Base-by-base conservation (phyloP, 2,888 invertebrate species). In the Morpho helenor region DNA sequence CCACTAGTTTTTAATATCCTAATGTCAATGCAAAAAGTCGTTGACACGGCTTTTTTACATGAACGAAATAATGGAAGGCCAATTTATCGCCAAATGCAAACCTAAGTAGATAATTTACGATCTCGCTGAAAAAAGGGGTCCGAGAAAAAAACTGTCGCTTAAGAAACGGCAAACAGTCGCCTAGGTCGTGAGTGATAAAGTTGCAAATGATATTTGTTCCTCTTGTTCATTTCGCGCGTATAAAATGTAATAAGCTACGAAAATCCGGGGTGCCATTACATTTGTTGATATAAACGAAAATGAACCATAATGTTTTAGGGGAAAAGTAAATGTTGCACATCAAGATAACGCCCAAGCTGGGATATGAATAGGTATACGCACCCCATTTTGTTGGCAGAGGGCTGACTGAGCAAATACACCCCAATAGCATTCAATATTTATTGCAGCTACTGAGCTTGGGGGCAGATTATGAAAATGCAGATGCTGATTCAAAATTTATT, bases 181-280 rank as follows among this genome's bases (percentile, higher is more conserved):
- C 31, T 31, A 31, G 31, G 31, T 31, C 31, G 31, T 70, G 68
- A 68, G 71, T 67, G 71, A 82, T 85, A 87, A 77, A 80, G 84
- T 76, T 70, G 73, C 71, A 75, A 83, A 84, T 87, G 74, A 80
- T 76, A 75, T 80, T 77, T 75, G 71, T 43, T 51, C 70, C 76
- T 70, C 23, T 41, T 77, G 80, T 77, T 84, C 80, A 84, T 84
- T 87, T 84, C 84, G 82, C 82, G 85, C 82, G 81, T 79, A 79
- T 82, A 84, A 85, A 87, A 87, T 84, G 80, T 86, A 84, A 87
- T 87, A 87, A 87, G 84, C 77, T 78, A 79, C 77, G 84, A 86
- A 87, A 87, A 87, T 88, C 80, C 78, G 76, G 74, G 75, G 79
- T 72, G 72, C 67, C 70, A 70, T 70, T 7, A 31, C 39, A 46